phyloP scores from a whole-genome alignment of 2,888 invertebrate genomes.

The Dicycla oo region DNA sequence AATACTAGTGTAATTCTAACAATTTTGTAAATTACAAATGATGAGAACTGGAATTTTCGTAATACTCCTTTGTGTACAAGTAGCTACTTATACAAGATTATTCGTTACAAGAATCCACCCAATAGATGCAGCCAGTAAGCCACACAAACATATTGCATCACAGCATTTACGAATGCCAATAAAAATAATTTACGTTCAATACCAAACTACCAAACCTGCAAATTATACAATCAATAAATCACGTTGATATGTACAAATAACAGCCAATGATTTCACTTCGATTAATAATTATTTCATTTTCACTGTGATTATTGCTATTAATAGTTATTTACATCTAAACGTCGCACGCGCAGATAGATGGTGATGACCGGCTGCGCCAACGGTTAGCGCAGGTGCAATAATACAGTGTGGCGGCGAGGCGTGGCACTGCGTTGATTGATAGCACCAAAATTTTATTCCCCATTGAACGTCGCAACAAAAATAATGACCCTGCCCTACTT shows the following conservation, averaged over 20 bases:
- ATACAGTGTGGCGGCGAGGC: constrained; percentile 47
- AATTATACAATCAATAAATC: constrained; percentile 67
- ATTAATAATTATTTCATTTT: constrained; percentile 75
- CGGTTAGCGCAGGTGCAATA: constrained; percentile 65
- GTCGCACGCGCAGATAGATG: constrained; percentile 67
- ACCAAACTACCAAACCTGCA: constrained; percentile 51
- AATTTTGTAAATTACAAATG: constrained; percentile 71
- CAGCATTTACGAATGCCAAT: constrained; percentile 39
- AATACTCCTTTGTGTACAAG: constrained; percentile 59
- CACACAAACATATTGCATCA: constrained; percentile 39
- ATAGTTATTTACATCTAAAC: constrained; percentile 73
- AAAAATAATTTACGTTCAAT: constrained; percentile 54
- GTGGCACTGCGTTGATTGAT: constrained; percentile 51
- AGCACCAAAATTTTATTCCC: constrained; percentile 51
- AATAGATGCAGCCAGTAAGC: constrained; percentile 30
- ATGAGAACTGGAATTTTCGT: constrained; percentile 67
- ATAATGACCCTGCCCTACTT: constrained; percentile 50
- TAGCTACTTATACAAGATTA: constrained; percentile 47
- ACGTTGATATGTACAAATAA: constrained; percentile 63
- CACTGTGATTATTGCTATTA: constrained; percentile 72
- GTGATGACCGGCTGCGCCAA: constrained; percentile 69
- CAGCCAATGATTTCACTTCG: constrained; percentile 69
- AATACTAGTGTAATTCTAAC: constrained; percentile 58
- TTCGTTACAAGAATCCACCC: constrained; percentile 37
- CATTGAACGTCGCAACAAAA: constrained; percentile 45